Percentiles rank a stretch among this genome's conserved stretches.
phyloP scores from a whole-genome alignment of 1,140 invertebrate genomes.

The Camponotus vicinus region DNA sequence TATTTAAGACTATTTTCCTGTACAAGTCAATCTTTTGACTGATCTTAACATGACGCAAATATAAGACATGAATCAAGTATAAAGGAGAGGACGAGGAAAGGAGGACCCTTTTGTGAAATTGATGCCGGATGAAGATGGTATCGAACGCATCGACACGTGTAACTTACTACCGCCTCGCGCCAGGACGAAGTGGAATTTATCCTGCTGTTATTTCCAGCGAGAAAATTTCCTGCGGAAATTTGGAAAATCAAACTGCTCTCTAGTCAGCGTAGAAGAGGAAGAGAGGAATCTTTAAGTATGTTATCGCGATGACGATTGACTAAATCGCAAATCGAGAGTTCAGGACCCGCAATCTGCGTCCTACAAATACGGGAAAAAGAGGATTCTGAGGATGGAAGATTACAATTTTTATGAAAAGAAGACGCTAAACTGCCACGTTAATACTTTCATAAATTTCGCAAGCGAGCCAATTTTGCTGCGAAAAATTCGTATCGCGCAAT shows the following conservation, averaged over 20 bases:
- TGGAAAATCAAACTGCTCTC: conserved; percentile 66
- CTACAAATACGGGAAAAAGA: background rate
- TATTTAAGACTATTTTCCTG: background rate
- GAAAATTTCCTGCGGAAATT: conserved; percentile 57
- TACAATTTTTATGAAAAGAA: background rate
- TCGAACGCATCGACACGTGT: conserved; percentile 85
- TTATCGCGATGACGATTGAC: conserved; percentile 43
- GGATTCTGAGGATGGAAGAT: background rate
- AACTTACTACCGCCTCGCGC: conserved; percentile 82
- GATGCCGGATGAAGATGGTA: conserved; percentile 84
- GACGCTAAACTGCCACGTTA: background rate
- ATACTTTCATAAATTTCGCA: background rate
- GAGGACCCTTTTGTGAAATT: conserved; percentile 82
- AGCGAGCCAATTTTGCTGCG: background rate
- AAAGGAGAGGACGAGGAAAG: conserved; percentile 65
- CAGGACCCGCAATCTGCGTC: background rate
- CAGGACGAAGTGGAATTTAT: conserved; percentile 82
- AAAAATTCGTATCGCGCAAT: background rate
- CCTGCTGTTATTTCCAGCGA: conserved; percentile 77
- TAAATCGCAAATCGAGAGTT: conserved; percentile 12
- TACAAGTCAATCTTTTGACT: background rate
- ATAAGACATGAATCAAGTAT: background rate
- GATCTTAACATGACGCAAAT: background rate
- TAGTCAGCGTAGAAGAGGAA: background rate
- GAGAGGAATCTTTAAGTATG: background rate